phyloP scores from a whole-genome alignment of 2,888 invertebrate genomes.

The Drosophila yooni region DNA sequence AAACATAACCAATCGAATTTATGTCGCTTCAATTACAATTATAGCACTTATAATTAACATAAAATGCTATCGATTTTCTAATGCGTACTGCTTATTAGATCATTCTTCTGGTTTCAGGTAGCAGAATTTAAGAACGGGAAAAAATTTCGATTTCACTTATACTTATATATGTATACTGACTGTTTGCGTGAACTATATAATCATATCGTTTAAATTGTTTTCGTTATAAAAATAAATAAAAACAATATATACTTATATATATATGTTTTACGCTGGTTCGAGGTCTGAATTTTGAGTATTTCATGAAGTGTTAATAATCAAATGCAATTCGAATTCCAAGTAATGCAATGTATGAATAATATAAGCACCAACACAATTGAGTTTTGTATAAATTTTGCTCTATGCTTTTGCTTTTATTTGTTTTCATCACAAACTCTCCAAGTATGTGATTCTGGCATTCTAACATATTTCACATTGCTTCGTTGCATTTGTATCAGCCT shows the following conservation, averaged over 20 bases:
- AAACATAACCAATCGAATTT: conserved; percentile 19
- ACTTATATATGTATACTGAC: not conserved
- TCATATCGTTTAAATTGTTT: not conserved
- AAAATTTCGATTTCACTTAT: not conserved
- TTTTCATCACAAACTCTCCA: not conserved
- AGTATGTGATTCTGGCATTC: not conserved
- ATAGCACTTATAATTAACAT: not conserved
- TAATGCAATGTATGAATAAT: not conserved
- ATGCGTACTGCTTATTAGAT: not conserved
- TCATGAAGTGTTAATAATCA: not conserved
- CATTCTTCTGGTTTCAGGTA: not conserved
- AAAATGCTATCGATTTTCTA: not conserved
- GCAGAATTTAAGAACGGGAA: not conserved
- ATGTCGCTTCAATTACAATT: conserved; percentile 3
- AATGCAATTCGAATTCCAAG: not conserved
- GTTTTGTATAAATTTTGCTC: not conserved
- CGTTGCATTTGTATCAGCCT: not conserved
- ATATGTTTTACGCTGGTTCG: not conserved
- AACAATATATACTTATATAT: too few species aligned
- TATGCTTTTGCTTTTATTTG: not conserved
- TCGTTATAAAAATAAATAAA: not conserved
- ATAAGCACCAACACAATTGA: not conserved
- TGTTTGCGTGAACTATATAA: not conserved
- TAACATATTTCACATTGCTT: not conserved
- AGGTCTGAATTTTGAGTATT: not conserved